Evolutionary conservation across 1,140 invertebrate species (phyloP).

Genomic region (Muscidifurax raptorellus): DNA sequence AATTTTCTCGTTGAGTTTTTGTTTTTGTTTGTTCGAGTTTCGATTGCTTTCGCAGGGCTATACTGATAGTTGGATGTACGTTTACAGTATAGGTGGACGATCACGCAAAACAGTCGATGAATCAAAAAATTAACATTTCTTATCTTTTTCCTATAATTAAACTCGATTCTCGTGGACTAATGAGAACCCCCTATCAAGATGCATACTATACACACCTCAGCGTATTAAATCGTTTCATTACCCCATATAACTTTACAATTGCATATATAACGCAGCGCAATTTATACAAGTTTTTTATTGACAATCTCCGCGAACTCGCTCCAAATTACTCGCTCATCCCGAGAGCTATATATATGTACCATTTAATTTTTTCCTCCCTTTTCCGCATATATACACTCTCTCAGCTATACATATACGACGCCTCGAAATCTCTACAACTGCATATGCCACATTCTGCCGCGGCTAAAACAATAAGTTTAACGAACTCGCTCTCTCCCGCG

Average conservation of each 20-base stretch:
- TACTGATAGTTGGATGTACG: too few relatives aligned
- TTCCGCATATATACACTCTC: too few relatives aligned
- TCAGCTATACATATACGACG: neutral
- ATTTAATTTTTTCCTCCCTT: neutral
- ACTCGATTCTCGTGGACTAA: neutral
- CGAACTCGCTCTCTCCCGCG: constrained; percentile 48
- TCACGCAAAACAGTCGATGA: too few relatives aligned
- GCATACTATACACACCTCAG: neutral
- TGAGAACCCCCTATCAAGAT: neutral
- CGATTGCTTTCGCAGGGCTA: neutral
- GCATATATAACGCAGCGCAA: neutral
- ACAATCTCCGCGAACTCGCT: neutral
- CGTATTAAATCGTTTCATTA: constrained; percentile 2
- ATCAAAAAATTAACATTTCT: too few relatives aligned
- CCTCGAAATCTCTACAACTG: constrained; percentile 35
- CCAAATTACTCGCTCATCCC: neutral
- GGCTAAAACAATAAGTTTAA: constrained; percentile 47
- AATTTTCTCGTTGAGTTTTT: neutral
- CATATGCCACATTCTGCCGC: constrained; percentile 58
- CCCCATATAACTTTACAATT: neutral
- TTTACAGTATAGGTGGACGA: too few relatives aligned
- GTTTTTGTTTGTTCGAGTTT: neutral
- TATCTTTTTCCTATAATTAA: neutral
- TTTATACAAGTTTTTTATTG: constrained; percentile 3
- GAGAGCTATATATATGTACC: neutral